Base-by-base conservation (phyloP, 2,888 invertebrate species). In the Meganola albula region DNA sequence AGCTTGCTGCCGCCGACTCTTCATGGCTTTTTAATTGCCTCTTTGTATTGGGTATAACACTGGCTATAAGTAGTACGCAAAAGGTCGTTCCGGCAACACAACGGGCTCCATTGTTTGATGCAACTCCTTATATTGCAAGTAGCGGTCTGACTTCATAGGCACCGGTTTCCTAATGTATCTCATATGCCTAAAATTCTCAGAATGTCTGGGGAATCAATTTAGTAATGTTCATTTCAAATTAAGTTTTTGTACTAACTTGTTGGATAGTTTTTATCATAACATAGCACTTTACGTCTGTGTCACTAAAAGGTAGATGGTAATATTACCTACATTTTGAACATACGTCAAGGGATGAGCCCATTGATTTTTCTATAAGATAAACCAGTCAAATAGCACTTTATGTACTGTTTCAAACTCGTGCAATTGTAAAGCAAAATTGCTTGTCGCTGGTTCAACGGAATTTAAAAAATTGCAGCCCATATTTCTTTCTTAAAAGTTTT, bases 1-100 rank as follows among this genome's bases (percentile, higher is more conserved):
- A 60, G 51, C 50, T 47, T 47, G 46, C 44, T 45, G 46, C 46
- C 56, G 45, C 42, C 43, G 26, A 44, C 58, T 66, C 56, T 63
- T 76, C 72, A 78, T 80, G 66, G 71, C 66, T 72, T 77, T 83
- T 80, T 83, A 82, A 84, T 84, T 77, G 72, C 77, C 66, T 23
- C 59, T 55, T 62, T 59, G 64, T 72, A 73, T 74, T 65, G 64
- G 68, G 69, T 60, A 60, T 67, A 66, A 76, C 74, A 77, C 77
- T 80, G 54, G 64, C 78, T 74, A 74, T n/a, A 80, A 75, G 74
- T 71, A 61, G n/a, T 55, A 64, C 65, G 51, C 66, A 55, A 71
- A 71, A 63, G 70, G 72, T 55, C 58, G 63, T 58, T 64, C 71
- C 72, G 74, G 74, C 74, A 75, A 65, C 58, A 76, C 66, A 74